Percentiles rank a stretch among this genome's conserved stretches.
Evolutionary conservation across 2,113 vertebrate genomes (phyloP).

Genomic region (Sylvia atricapilla): DNA sequence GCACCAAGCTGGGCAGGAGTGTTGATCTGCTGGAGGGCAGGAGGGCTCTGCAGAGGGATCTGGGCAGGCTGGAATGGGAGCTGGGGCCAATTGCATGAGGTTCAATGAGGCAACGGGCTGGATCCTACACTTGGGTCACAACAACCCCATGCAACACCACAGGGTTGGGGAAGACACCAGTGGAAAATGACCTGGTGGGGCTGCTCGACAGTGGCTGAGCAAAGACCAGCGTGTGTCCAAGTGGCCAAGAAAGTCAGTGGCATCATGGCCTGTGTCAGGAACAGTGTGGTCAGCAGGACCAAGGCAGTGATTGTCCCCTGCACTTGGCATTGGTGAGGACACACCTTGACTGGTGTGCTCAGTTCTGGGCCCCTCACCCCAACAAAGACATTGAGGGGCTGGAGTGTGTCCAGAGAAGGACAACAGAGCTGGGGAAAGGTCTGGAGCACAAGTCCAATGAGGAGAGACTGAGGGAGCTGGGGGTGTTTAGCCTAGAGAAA

Average conservation of each 20-base stretch:
- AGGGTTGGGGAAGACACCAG: neutral
- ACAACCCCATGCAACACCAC: neutral
- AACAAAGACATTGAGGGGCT: neutral
- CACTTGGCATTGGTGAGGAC: neutral
- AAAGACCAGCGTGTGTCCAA: neutral
- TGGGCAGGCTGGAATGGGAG: neutral
- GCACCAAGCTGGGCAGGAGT: neutral
- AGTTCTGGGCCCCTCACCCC: neutral
- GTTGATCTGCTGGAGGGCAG: neutral
- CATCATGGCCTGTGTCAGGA: neutral
- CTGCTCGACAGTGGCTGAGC: rapidly evolving
- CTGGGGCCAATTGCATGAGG: neutral
- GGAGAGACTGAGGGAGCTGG: rapidly evolving
- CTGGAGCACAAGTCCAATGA: rapidly evolving
- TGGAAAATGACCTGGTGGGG: neutral
- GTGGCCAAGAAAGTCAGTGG: neutral
- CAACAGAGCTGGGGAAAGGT: rapidly evolving
- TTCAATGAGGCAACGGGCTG: neutral
- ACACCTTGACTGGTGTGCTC: rapidly evolving
- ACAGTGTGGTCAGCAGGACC: neutral
- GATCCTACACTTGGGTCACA: neutral
- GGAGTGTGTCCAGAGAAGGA: rapidly evolving
- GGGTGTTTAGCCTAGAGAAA: rapidly evolving
- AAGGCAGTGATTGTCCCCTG: too few species aligned
- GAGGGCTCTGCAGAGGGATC: rapidly evolving